A percentile compares a stretch with the other conserved stretches of the same genome.
Evolutionary conservation across 2,113 vertebrate species (phyloP).

Genomic region (Nannobrachium achirus): DNA sequence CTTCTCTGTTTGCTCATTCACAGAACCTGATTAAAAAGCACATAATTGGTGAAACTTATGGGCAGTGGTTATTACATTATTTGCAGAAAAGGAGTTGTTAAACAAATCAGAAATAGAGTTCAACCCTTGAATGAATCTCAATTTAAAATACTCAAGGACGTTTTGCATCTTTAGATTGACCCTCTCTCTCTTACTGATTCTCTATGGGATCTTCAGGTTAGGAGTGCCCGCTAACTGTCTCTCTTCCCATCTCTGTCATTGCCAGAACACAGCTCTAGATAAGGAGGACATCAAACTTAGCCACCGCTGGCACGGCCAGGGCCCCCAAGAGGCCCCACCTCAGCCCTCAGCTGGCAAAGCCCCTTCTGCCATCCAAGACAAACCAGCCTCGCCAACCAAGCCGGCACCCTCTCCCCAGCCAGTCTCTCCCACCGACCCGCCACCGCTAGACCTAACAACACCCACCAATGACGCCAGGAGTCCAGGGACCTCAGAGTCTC

Average conservation of each 20-base stretch:
- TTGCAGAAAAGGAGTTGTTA: not conserved
- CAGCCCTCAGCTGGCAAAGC: conserved; percentile 44
- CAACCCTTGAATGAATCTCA: not conserved
- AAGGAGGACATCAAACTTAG: conserved; percentile 87
- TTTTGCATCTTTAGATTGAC: conserved; percentile 25
- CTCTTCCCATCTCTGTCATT: conserved; percentile 22
- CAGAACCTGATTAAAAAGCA: not conserved
- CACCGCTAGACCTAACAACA: conserved; percentile 1
- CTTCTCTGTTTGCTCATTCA: conserved; percentile 29
- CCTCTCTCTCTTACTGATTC: not conserved
- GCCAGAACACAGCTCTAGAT: conserved; percentile 98
- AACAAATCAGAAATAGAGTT: not conserved
- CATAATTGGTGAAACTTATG: not conserved
- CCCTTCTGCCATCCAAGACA: conserved; percentile 59
- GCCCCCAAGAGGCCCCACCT: conserved; percentile 48
- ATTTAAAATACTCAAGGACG: not conserved
- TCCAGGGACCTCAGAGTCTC: not conserved
- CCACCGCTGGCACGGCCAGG: conserved; percentile 69
- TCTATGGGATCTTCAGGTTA: no score
- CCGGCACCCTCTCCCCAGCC: conserved; percentile 25
- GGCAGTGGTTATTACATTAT: no score
- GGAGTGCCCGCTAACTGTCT: not conserved
- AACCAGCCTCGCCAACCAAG: conserved; percentile 24
- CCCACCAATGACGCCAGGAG: not conserved
- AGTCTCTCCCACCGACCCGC: conserved; percentile 9